Evolutionary conservation across 2,888 invertebrate genomes (phyloP).

Genomic region (Hymenopus coronatus): DNA sequence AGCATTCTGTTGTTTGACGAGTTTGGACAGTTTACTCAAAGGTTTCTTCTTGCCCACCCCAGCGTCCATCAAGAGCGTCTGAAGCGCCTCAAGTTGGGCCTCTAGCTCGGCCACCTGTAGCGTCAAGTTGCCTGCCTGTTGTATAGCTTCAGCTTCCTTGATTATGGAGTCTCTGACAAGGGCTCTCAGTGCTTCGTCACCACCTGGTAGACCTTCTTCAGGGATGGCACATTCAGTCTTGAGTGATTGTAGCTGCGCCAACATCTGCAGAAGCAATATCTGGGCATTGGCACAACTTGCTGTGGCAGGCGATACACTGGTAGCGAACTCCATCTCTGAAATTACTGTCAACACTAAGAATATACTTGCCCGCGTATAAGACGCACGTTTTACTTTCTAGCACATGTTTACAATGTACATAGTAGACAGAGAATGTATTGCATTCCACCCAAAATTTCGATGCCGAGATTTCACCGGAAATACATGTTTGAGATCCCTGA

Average conservation of each 20-base stretch:
- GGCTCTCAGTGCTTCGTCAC: not conserved
- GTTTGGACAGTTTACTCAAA: not conserved
- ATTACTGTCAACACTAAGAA: not conserved
- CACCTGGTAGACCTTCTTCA: not conserved
- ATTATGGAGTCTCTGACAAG: not conserved
- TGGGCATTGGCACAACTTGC: not conserved
- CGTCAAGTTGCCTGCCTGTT: not conserved
- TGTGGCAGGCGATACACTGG: not conserved
- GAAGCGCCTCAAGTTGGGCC: not conserved
- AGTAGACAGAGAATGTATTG: too few species aligned
- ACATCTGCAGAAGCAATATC: not conserved
- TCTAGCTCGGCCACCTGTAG: not conserved
- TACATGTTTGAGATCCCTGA: too few species aligned
- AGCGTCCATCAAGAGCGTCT: not conserved
- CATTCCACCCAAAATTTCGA: too few species aligned
- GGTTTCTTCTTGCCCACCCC: not conserved
- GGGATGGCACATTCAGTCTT: not conserved
- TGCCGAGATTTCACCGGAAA: too few species aligned
- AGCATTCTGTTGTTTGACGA: not conserved
- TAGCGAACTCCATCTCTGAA: not conserved
- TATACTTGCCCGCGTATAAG: too few species aligned
- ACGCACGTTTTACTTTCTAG: too few species aligned
- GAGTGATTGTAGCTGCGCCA: not conserved
- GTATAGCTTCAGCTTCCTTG: not conserved
- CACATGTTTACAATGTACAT: too few species aligned